Conservation (phyloP, 2,888 invertebrate genomes). For the Lucinisca nassula region DNA sequence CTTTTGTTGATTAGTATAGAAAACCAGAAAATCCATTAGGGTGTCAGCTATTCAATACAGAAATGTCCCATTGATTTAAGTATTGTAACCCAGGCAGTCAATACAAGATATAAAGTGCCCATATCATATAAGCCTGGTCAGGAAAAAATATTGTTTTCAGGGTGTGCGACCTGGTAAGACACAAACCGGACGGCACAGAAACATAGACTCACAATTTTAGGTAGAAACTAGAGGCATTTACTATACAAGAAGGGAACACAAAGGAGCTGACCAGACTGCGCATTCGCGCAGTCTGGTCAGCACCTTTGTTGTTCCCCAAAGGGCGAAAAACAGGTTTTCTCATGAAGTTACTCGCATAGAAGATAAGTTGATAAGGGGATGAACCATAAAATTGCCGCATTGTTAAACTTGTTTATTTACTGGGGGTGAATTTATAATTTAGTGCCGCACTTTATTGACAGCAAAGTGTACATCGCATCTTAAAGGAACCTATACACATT, state of each 20-base stretch:
- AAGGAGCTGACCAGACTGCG: too few relatives aligned
- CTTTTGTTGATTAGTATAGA: not conserved
- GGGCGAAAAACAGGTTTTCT: too few relatives aligned
- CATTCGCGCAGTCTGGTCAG: too few relatives aligned
- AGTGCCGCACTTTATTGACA: not conserved
- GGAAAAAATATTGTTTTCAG: too few relatives aligned
- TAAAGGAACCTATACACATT: not conserved
- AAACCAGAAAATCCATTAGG: not conserved
- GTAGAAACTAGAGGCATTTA: too few relatives aligned
- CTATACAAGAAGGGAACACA: too few relatives aligned
- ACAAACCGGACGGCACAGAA: too few relatives aligned
- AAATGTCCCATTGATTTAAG: not conserved
- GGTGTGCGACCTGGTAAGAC: too few relatives aligned
- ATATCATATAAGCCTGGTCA: not conserved
- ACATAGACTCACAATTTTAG: too few relatives aligned
- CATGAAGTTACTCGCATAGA: too few relatives aligned
- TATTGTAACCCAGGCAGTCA: not conserved
- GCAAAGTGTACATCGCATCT: not conserved
- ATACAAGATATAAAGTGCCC: not conserved
- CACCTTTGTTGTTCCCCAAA: too few relatives aligned
- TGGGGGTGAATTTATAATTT: not conserved
- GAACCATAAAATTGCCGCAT: constrained; percentile 25
- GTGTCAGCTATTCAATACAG: not conserved
- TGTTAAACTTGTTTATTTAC: not conserved
- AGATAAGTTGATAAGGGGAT: constrained; percentile 23